Percentiles rank a stretch among this genome's conserved stretches.
phyloP scores from a whole-genome alignment of 2,888 invertebrate genomes.

The Corythucha ciliata region DNA sequence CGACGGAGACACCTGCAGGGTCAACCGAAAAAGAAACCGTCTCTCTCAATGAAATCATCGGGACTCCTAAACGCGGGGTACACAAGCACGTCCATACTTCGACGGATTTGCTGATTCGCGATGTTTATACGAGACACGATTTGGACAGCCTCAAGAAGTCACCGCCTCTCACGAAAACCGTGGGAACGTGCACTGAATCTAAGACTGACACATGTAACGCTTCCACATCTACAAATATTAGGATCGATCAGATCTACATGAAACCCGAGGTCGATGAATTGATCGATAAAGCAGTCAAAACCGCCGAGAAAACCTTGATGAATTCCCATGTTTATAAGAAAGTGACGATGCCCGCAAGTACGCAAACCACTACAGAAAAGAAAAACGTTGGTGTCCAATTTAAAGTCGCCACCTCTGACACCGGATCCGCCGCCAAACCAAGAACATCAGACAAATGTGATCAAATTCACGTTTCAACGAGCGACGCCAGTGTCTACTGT shows the following conservation, averaged over 20 bases:
- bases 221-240: constrained; percentile 26
- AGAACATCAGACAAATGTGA: constrained; percentile 29
- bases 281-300: constrained; percentile 38
- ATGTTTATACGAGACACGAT: background rate
- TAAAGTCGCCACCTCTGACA: constrained; percentile 36
- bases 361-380: constrained; percentile 18
- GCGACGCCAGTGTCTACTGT: constrained; percentile 46
- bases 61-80: background rate
- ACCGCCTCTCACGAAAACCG: no score
- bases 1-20: constrained; percentile 8
- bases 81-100: background rate
- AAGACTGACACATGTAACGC: background rate
- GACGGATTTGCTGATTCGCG: background rate
- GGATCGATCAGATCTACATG: no score
- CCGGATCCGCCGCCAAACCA: constrained; percentile 41
- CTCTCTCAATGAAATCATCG: constrained; percentile 19
- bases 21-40: background rate
- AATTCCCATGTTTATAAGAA: no score
- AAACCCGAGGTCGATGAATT: no score
- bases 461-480: constrained; percentile 39
- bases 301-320: constrained; percentile 27
- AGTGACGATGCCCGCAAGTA: constrained; percentile 3
- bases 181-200: no score
- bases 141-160: no score
- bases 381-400: constrained; percentile 37